Conservation (phyloP, 1,140 invertebrate genomes). For the Xylocopa sonorina region DNA sequence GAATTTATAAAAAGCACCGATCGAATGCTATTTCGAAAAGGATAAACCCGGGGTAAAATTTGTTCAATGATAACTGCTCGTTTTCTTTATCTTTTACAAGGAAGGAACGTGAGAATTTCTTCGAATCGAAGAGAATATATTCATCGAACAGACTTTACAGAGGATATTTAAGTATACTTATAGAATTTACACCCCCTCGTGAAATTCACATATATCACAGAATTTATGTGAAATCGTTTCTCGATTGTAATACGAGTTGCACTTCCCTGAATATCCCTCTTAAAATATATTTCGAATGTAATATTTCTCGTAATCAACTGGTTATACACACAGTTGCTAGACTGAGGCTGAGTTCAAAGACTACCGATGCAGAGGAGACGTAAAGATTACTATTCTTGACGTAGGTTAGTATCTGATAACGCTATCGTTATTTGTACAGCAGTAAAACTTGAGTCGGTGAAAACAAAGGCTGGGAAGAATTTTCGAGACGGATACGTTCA, state of each 20-base stretch:
- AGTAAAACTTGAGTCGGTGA: not conserved
- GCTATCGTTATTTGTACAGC: constrained; percentile 23
- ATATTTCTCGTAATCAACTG: too few relatives aligned
- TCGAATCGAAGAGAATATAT: not conserved
- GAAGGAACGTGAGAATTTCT: not conserved
- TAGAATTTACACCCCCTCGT: too few relatives aligned
- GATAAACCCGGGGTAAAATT: not conserved
- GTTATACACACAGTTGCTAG: not conserved
- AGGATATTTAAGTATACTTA: too few relatives aligned
- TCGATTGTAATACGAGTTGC: too few relatives aligned
- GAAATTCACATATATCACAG: too few relatives aligned
- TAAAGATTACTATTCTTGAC: too few relatives aligned
- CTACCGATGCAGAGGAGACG: too few relatives aligned
- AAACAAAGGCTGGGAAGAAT: not conserved
- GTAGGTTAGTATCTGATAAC: not conserved
- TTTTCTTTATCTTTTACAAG: not conserved
- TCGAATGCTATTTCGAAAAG: not conserved
- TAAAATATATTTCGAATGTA: too few relatives aligned
- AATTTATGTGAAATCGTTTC: too few relatives aligned
- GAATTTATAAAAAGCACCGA: not conserved
- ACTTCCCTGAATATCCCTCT: too few relatives aligned
- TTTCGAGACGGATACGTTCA: constrained; percentile 32
- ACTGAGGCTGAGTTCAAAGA: not conserved
- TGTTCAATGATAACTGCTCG: not conserved
- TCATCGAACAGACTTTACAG: too few relatives aligned